These are phyloP conservation scores for Steinernema feltiae DNA, from an alignment of 1,140 invertebrate species.

Conservation along the genomic window DNA sequence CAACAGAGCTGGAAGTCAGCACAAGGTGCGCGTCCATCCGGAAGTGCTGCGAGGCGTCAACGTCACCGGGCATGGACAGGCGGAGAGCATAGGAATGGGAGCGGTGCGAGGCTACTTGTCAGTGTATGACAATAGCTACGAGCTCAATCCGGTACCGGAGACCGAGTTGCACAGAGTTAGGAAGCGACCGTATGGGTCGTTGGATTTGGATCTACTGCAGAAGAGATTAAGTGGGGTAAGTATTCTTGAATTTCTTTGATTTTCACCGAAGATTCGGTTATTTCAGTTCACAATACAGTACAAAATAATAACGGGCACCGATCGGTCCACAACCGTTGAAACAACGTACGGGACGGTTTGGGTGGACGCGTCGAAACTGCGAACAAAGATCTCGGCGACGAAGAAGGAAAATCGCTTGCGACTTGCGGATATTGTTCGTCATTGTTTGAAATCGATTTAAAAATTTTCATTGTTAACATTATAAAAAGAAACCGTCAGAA, in stretches of 20 bases:
- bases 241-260: no score
- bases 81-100: not conserved
- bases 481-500: not conserved
- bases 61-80: not conserved
- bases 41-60: not conserved
- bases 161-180: not conserved
- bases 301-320: not conserved
- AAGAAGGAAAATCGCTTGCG: not conserved
- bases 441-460: constrained; percentile 2
- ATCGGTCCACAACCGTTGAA: not conserved
- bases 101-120: not conserved
- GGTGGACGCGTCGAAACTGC: not conserved
- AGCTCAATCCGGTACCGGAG: not conserved
- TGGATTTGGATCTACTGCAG: not conserved
- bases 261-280: not conserved
- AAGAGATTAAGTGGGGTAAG: not conserved
- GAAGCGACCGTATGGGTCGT: not conserved
- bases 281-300: not conserved
- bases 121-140: not conserved
- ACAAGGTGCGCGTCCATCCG: not conserved
- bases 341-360: not conserved
- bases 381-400: not conserved
- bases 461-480: not conserved
- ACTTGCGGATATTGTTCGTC: not conserved
- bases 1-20: not conserved